Evolutionary conservation across 2,797 vertebrate genomes (phyloP).

Genomic region (Clarias laeviceps): DNA sequence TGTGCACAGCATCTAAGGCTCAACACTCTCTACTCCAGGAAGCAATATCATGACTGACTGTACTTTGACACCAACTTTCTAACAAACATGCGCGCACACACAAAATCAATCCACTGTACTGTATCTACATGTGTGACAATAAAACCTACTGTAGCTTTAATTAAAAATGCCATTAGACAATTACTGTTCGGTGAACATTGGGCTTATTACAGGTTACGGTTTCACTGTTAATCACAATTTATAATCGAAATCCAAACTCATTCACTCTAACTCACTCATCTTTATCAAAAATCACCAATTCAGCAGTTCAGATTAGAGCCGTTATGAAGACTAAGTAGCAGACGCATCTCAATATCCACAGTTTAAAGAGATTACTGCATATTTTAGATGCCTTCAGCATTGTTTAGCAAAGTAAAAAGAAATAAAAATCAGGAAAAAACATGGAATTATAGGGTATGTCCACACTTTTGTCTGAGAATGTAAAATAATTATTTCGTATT

Average conservation of each 20-base stretch:
- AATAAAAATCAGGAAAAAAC: too few relatives aligned
- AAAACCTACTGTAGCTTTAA: not conserved
- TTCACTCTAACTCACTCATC: too few relatives aligned
- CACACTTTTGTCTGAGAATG: too few relatives aligned
- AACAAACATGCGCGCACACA: not conserved
- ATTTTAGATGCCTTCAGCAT: too few relatives aligned
- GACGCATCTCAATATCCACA: too few relatives aligned
- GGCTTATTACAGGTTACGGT: not conserved
- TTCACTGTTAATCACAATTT: not conserved
- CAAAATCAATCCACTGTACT: not conserved
- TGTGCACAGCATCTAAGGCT: not conserved
- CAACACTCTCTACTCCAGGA: not conserved
- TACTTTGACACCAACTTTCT: not conserved
- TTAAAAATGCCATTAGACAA: not conserved
- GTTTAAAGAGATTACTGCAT: too few relatives aligned
- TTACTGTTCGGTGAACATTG: not conserved
- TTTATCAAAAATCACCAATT: too few relatives aligned
- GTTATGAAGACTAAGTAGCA: too few relatives aligned
- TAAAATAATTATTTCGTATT: not conserved
- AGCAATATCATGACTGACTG: not conserved
- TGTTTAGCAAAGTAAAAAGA: too few relatives aligned
- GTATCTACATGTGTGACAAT: not conserved
- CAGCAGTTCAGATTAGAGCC: too few relatives aligned
- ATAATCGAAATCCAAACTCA: not conserved
- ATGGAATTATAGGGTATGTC: too few relatives aligned